Percentiles rank a stretch among this genome's conserved stretches.
phyloP scores from a whole-genome alignment of 64 coral and sea anemone genomes.

The Montipora sp. region DNA sequence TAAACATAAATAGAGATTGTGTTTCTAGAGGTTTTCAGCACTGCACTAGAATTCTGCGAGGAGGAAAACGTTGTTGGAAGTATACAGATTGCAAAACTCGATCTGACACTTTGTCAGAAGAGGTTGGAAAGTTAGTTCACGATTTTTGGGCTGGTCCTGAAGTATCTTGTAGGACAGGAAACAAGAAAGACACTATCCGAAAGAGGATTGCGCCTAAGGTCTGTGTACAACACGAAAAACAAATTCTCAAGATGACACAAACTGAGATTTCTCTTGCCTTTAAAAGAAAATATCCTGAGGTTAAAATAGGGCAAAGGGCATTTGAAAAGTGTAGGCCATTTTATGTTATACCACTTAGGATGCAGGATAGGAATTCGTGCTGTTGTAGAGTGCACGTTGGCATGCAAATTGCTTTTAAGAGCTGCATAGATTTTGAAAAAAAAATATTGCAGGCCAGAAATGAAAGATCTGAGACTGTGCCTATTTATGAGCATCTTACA shows the following conservation, averaged over 20 bases:
- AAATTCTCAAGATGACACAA: slow-evolving; percentile 62
- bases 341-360: slow-evolving; percentile 1
- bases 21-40: neutral
- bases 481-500: slow-evolving; percentile 18
- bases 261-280: slow-evolving; percentile 50
- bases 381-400: slow-evolving; percentile 56
- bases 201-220: neutral
- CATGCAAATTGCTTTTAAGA: slow-evolving; percentile 5
- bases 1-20: neutral
- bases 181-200: slow-evolving; percentile 14
- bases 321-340: slow-evolving; percentile 57
- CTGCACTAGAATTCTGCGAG: neutral
- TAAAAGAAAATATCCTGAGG: slow-evolving; percentile 13
- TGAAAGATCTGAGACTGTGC: neutral
- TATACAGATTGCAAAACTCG: neutral
- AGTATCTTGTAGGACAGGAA: slow-evolving; percentile 23
- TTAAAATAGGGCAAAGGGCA: slow-evolving; percentile 38
- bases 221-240: slow-evolving; percentile 20
- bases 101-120: neutral
- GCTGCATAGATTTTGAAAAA: neutral
- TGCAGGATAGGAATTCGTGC: slow-evolving; percentile 1
- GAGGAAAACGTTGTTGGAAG: neutral
- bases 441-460: neutral
- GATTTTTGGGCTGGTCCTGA: slow-evolving; percentile 6
- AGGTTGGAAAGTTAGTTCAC: neutral